Base-by-base conservation (phyloP, 2,113 vertebrate species). In the Scalopus aquaticus region DNA sequence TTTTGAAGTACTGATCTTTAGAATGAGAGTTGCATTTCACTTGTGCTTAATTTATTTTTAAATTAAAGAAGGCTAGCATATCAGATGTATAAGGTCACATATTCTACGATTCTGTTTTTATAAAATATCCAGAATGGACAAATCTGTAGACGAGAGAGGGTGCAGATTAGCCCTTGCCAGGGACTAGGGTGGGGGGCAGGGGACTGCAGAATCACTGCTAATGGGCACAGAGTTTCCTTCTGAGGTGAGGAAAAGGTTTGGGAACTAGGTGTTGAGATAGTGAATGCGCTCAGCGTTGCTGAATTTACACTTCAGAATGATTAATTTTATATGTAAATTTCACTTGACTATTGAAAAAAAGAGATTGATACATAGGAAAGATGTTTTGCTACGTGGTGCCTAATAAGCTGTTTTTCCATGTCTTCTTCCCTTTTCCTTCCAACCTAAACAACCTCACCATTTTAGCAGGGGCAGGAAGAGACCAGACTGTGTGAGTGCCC, bases 21-120 rank as follows among this genome's bases (percentile, higher is more conserved):
- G 17, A 65, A 35, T 93, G 46, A 35, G 72, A 72, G 51, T 64
- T 95, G 69, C 73, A 51, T 74, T 95, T 79, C 81, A 16, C 91
- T 72, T n/a, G 84, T 94, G 65, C 86, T 95, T 83, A 91, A 88
- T 96, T 91, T 97, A 92, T 69, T 90, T 92, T 92, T 77, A 32
- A 56, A 65, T 85, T 73, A 90, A 91, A 89, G 83, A 86, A 60
- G 10, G 3, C 28, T 46, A 67, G 9, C 35, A 44, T 1, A 10
- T 42, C 6, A 80, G 70, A 84, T 24, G 11, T 2, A 70, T 13
- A 74, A 39, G 28, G 42, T 86, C 82, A 54, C 20, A 16, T 83
- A 10, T 28, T 46, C 1, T 22, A 3, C 11, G 65, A 88, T 46
- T 37, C 20, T 11, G 9, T 67, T 79, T n/a, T 24, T 64, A 19